A percentile compares a stretch with the other conserved stretches of the same genome.
phyloP scores from a whole-genome alignment of 2,888 invertebrate genomes.

The Noctua janthe region DNA sequence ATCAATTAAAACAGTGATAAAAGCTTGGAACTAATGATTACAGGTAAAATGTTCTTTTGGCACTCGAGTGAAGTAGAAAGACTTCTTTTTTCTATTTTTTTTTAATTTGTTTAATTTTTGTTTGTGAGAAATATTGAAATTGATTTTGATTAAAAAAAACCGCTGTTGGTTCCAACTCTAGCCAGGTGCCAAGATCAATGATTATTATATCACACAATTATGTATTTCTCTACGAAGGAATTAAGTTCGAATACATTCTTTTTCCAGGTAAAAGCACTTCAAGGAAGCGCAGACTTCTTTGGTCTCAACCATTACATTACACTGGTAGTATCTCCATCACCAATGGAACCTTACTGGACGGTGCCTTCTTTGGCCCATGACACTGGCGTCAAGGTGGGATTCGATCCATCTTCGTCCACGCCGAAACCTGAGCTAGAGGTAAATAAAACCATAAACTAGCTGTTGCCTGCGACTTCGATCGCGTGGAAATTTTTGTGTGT shows the following conservation, averaged over 20 bases:
- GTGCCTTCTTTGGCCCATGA: constrained; percentile 84
- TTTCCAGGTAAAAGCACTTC: constrained; percentile 78
- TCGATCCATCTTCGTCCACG: constrained; percentile 81
- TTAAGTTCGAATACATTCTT: background rate
- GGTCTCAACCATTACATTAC: constrained; percentile 91
- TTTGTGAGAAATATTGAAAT: too few relatives aligned
- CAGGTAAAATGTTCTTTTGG: too few relatives aligned
- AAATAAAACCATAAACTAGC: constrained; percentile 45
- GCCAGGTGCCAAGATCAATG: background rate
- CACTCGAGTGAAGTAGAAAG: too few relatives aligned
- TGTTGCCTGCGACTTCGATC: too few relatives aligned
- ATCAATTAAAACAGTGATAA: background rate
- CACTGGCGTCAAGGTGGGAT: constrained; percentile 78
- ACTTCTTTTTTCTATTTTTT: too few relatives aligned
- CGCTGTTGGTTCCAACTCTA: background rate
- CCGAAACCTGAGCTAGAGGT: constrained; percentile 86
- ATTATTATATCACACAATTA: background rate
- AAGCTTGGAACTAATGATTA: background rate
- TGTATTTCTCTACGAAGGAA: background rate
- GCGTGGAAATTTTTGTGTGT: too few relatives aligned
- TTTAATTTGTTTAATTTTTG: too few relatives aligned
- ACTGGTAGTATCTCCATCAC: constrained; percentile 80
- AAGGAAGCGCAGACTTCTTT: constrained; percentile 90
- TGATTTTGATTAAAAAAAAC: background rate
- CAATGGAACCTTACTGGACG: constrained; percentile 75